Evolutionary conservation across 2,113 vertebrate species (phyloP).

Genomic region (Raja brachyura): DNA sequence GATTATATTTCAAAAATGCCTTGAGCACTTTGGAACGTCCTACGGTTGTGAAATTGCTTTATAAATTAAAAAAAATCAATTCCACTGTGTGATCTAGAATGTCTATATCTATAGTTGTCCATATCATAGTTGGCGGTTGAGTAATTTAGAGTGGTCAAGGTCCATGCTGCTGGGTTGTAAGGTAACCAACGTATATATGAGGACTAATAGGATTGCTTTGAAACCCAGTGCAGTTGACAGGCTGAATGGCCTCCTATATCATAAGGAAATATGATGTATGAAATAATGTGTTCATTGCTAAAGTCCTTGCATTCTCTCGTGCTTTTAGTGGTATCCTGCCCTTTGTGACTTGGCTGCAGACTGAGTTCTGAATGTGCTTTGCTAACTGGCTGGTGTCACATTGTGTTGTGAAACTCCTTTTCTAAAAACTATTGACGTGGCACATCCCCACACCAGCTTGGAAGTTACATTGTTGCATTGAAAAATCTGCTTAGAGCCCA

Average conservation of each 20-base stretch:
- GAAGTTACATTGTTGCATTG: not conserved
- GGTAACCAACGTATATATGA: too few species aligned
- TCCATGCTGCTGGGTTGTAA: too few species aligned
- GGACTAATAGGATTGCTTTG: too few species aligned
- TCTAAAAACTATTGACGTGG: not conserved
- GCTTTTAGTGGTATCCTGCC: not conserved
- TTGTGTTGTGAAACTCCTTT: not conserved
- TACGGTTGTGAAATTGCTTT: too few species aligned
- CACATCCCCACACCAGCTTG: not conserved
- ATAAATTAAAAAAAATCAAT: too few species aligned
- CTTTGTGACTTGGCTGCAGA: not conserved
- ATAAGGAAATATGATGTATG: too few species aligned
- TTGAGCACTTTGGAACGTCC: too few species aligned
- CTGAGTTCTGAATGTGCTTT: not conserved
- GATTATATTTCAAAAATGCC: too few species aligned
- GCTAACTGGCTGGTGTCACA: not conserved
- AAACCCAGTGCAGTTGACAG: too few species aligned
- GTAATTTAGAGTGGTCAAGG: too few species aligned
- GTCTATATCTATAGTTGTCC: not conserved
- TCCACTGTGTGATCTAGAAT: not conserved
- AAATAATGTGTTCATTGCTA: not conserved
- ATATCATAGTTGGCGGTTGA: too few species aligned
- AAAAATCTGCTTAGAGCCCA: not conserved
- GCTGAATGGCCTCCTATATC: too few species aligned
- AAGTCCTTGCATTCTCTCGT: not conserved